Conservation (phyloP, 2,113 vertebrate species). For the zebrafish (Danio rerio) region DNA sequence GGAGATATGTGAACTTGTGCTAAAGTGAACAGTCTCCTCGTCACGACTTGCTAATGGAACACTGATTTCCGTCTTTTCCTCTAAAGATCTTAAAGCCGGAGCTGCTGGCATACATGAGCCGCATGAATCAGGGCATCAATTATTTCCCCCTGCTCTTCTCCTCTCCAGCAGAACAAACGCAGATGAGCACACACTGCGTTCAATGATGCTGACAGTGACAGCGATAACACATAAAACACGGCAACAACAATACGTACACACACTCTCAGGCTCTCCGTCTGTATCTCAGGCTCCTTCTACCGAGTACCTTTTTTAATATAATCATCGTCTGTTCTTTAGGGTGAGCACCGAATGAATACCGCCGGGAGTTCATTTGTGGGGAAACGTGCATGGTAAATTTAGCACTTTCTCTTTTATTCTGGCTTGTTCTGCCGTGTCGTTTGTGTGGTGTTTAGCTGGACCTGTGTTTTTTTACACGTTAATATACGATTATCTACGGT, state of each 20-base stretch:
- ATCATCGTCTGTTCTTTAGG: constrained; percentile 69
- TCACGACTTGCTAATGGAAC: constrained; percentile 54
- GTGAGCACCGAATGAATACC: constrained; percentile 63
- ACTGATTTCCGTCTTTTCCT: constrained; percentile 64
- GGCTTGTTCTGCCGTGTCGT: constrained; percentile 58
- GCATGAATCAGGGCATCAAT: constrained; percentile 70
- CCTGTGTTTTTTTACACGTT: neutral
- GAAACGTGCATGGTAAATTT: constrained; percentile 70
- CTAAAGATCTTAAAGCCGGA: constrained; percentile 68
- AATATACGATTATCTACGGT: neutral
- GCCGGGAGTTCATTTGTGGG: constrained; percentile 68
- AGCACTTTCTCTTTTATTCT: constrained; percentile 63
- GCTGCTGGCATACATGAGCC: constrained; percentile 51
- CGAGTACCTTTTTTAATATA: constrained; percentile 71
- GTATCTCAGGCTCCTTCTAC: constrained; percentile 47
- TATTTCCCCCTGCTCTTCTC: constrained; percentile 65
- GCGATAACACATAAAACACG: constrained; percentile 64
- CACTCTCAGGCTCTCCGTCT: constrained; percentile 34
- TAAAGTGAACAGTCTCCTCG: neutral
- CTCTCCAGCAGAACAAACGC: constrained; percentile 65
- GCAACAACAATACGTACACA: constrained; percentile 63
- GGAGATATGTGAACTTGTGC: neutral
- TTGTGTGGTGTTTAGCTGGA: constrained; percentile 43
- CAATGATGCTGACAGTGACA: constrained; percentile 69
- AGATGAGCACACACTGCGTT: constrained; percentile 65